These are phyloP conservation scores for Cephonodes hylas DNA, from an alignment of 2,888 invertebrate genomes.

Conservation along the genomic window DNA sequence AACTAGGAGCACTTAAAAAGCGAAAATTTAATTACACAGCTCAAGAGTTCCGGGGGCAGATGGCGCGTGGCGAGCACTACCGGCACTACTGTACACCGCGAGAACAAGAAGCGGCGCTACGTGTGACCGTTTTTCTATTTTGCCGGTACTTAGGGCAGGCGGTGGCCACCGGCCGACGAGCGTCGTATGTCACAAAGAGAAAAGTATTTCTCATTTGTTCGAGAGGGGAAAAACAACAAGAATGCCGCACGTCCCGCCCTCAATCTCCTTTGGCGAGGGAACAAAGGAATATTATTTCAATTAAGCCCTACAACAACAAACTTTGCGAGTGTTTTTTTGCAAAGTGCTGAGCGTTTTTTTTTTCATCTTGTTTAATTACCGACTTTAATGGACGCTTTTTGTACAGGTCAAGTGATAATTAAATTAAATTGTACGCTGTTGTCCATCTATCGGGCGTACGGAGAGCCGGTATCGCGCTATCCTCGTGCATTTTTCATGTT, in stretches of 20 bases:
- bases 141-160: conserved; percentile 43
- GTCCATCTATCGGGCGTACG: not conserved
- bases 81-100: too few relatives aligned
- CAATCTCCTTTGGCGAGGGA: conserved; percentile 63
- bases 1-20: conserved; percentile 7
- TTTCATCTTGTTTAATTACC: conserved; percentile 39
- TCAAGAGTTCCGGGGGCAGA: not conserved
- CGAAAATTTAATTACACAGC: conserved; percentile 11
- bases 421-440: not conserved
- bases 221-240: conserved; percentile 61
- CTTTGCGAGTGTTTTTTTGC: conserved; percentile 39
- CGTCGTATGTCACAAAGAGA: conserved; percentile 69
- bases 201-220: conserved; percentile 72
- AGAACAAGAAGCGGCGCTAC: not conserved
- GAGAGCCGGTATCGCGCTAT: not conserved
- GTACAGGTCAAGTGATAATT: conserved; percentile 6
- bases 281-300: conserved; percentile 75
- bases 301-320: conserved; percentile 54
- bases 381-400: conserved; percentile 21
- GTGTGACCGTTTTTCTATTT: conserved; percentile 38
- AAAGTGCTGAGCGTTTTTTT: conserved; percentile 29
- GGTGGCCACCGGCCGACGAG: conserved; percentile 51
- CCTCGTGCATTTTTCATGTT: not conserved
- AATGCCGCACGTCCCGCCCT: conserved; percentile 58
- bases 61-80: not conserved